Base-by-base conservation (phyloP, 2,888 invertebrate species). In the Ormyrus thymus region DNA sequence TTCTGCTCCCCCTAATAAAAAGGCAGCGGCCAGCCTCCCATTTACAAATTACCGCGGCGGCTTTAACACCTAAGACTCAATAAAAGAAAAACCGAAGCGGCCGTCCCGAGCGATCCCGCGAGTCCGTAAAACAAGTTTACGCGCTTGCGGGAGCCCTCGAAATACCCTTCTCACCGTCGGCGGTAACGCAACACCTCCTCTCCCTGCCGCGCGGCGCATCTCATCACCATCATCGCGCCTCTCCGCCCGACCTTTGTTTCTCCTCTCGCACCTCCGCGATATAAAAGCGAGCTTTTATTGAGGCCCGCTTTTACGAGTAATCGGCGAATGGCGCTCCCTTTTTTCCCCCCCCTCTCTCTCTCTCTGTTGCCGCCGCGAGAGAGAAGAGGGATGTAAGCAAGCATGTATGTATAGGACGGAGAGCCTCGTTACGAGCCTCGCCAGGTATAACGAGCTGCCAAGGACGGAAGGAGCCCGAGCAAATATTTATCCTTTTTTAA, bases 401-500 rank as follows among this genome's bases (percentile, higher is more conserved):
- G 62, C 51, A 51, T 53, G 29, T 29, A 29, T 29, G 29, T 29
- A 29, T 29, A 29, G 29, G 29, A 29, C 29, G 29, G 29, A 29
- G 29, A 29, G 29, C 29, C 29, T 29, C 29, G 29, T 29, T 29
- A 29, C 29, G 64, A 13, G 13, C 8, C 46, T 10, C 46, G 15
- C 46, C 29, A 48, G 58, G 58, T 29, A 58, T 72, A 78, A 78
- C 77, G 65, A 78, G 77, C 72, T 78, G 68, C 58, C 72, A 78
- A 78, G 72, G 77, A 59, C 71, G 53, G 45, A 50, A 29, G 46
- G n/a, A 46, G 58, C 46, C 4, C 59, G 51, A 53, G 62, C 68
- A 72, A 78, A 78, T 73, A 78, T 78, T 78, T 72, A 73, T 78
- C 48, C 61, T 72, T 78, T 77, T 78, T 77, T 77, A 77, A 77